Evolutionary conservation across 1,140 invertebrate species (phyloP).

Genomic region (Galendromus occidentalis): DNA sequence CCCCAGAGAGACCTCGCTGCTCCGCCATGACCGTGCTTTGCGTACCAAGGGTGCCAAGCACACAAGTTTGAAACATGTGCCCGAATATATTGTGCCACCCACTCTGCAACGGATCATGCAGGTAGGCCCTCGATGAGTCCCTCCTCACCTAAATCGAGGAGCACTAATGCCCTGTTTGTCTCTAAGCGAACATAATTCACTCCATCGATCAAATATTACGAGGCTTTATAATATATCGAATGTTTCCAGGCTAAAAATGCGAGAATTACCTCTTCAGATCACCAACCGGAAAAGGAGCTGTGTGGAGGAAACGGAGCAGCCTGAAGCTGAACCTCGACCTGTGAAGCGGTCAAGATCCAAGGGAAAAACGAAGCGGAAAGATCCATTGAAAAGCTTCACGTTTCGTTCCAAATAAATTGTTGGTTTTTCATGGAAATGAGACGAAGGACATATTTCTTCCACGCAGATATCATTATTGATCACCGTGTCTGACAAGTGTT

Average conservation of each 20-base stretch:
- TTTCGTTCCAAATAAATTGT: not conserved
- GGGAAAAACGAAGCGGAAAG: not conserved
- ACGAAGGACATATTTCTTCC: no score
- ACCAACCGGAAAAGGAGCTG: not conserved
- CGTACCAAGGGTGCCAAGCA: slow-evolving; percentile 47
- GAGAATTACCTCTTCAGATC: not conserved
- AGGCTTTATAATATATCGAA: not conserved
- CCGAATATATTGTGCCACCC: slow-evolving; percentile 55
- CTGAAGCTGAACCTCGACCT: not conserved
- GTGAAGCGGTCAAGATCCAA: not conserved
- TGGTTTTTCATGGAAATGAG: no score
- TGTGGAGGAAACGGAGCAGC: not conserved
- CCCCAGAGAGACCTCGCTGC: slow-evolving; percentile 62
- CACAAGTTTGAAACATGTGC: slow-evolving; percentile 66
- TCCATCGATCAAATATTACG: not conserved
- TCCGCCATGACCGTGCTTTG: slow-evolving; percentile 75
- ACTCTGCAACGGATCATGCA: slow-evolving; percentile 16
- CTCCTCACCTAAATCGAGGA: not conserved
- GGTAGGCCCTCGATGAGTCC: not conserved
- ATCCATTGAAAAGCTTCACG: not conserved
- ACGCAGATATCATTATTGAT: no score
- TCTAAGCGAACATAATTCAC: not conserved
- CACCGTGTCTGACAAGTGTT: no score
- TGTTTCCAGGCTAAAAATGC: not conserved
- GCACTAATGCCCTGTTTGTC: not conserved